Evolutionary conservation across 2,888 invertebrate species (phyloP), one percentile per base, ranked within the genome.

Genomic region (Eristalis arbustorum): DNA sequence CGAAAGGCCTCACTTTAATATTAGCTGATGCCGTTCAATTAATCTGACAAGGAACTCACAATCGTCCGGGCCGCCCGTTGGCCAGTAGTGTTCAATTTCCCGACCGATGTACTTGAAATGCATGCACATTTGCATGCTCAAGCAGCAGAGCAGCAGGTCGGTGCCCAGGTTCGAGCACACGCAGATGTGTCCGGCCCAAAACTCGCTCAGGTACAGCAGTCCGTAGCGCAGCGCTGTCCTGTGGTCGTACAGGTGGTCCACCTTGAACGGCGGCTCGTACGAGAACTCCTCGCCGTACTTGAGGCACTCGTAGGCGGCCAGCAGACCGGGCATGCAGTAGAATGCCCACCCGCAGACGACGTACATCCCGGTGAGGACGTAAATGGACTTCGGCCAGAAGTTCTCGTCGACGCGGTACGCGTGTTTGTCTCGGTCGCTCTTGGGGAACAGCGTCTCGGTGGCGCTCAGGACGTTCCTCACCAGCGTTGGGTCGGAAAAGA

Each of bases 71-170:
- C 72, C 61, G 31, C 80, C 72, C n/a, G 84, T 80, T 0, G 91
- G 90, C 4, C 88, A 49, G 72, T 90, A 90, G 1, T 59, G 71
- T 40, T 90, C 81, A 13, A 91, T 61, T 3, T 85, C 72, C 18
- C 82, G 75, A 0, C 88, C 88, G 18, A 91, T 88, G 49, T 89
- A 88, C 28, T 89, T 89, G 14, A 91, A 89, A 56, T 91, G 91
- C 89, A 91, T 90, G 78, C 89, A 90, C 37, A 91, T 88, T 85
- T 91, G 91, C 76, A 68, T 28, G 18, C 72, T 59, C 63, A 85
- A 73, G 69, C 81, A 85, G 49, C 84, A 85, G n/a, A 85, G n/a
- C 1, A 81, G 57, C 18, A 85, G 13, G 73, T 85, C 84, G 31
- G 81, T 73, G 49, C 84, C 81, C 5, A 85, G 22, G 28, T 84